Evolutionary conservation across 2,888 invertebrate species (phyloP).

Genomic region (Therioaphis trifolii): DNA sequence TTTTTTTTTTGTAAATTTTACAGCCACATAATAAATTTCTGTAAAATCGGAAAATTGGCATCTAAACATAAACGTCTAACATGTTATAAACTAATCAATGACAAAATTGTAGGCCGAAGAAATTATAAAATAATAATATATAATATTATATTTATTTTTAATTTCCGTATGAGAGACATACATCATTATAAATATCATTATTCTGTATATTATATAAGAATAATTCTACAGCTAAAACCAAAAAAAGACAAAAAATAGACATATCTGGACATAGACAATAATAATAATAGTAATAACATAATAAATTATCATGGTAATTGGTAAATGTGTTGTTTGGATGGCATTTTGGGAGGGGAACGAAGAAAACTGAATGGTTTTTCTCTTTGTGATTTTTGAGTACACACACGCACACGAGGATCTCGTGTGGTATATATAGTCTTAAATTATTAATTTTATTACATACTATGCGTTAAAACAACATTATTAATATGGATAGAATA

Average conservation of each 20-base stretch:
- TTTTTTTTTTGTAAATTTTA: neutral
- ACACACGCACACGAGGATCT: neutral
- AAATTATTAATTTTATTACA: neutral
- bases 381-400: neutral
- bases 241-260: constrained; percentile 2
- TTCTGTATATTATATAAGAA: neutral
- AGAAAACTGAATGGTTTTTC: neutral
- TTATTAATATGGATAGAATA: no score
- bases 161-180: neutral
- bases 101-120: neutral
- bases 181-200: neutral
- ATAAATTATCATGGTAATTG: neutral
- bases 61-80: constrained; percentile 2
- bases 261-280: neutral
- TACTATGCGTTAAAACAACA: neutral
- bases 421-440: neutral
- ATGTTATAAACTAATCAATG: constrained; percentile 2
- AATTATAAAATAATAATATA: neutral
- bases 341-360: neutral
- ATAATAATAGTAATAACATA: neutral
- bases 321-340: neutral
- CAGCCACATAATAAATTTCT: neutral
- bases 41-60: neutral
- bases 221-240: neutral
- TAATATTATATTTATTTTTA: neutral